Base-by-base conservation (phyloP, 2,888 invertebrate genomes). In the Dasypogon diadema region DNA sequence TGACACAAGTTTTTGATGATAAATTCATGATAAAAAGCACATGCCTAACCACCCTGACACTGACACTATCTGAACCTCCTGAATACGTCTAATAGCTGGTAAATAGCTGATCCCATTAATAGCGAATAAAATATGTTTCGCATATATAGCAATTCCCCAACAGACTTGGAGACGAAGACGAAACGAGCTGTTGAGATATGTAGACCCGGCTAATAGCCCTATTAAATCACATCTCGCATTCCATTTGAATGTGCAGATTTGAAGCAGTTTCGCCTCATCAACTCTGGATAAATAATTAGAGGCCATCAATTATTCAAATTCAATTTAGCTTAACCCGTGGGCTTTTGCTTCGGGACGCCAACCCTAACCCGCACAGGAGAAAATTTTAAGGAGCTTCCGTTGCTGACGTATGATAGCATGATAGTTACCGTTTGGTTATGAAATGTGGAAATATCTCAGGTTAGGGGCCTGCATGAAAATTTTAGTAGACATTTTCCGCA, bases 161-260 rank as follows among this genome's bases (percentile, higher is more conserved):
- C 12, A 30, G 56, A 58, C 56, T 30, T 42, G 14, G 8, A 26
- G 10, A 60, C 55, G 58, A 55, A 46, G 26, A 16, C 60, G 56
- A 54, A 60, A 54, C 60, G 18, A 74, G 74, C 76, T 58, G 77
- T 74, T 74, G 72, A 68, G 72, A 65, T 70, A 34, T 76, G 77
- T 77, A 75, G 74, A 76, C 77, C 79, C 79, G 77, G 76, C 79
- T 80, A 80, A 80, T 80, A 78, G 79, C 78, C 78, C 80, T 79
- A 80, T 80, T 80, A 80, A 80, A 80, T 80, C 80, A 80, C 80
- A 80, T 80, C 78, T 80, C 77, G 79, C 78, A 80, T 80, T 80
- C 80, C 76, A 80, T 80, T 80, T 80, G 78, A 78, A 76, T 75
- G 74, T 73, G 76, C 75, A 51, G 70, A 78, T 76, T 75, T 78